Base-by-base conservation (phyloP, 2,888 invertebrate species). In the Dolichopus griseipennis region DNA sequence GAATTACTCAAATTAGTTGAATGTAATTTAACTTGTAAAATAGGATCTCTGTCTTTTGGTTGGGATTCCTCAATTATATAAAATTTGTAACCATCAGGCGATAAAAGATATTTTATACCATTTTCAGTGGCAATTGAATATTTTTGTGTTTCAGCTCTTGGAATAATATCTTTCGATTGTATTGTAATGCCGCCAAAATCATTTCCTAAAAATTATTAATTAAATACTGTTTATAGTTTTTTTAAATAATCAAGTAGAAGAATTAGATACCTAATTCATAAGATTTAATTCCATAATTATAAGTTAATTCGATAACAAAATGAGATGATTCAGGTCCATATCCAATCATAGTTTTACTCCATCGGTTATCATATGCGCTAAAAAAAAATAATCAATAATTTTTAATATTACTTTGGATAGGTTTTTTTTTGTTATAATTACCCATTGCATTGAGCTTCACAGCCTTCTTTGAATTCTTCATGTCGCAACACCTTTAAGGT, bases 281-380 rank as follows among this genome's bases (percentile, higher is more conserved):
- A 66, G 86, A 84, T 71, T 90, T 89, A 27, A 98, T 87, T 27
- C 95, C 95, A 79, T 99, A 99, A 80, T 99, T 99, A 81, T 98
- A 99, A 15, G 98, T 98, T 64, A 99, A 84, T 79, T 99, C 98
- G 27, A 97, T 85, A 1, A 95, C 98, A 83, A 98, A 99, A 82
- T 98, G 93, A 67, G 87, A 85, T 75, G 95, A 92, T 83, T 99
- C 99, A 0, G 93, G 89, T 0, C 98, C 98, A 82, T 97, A 99
- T 1, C 98, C 99, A 65, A 98, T 87, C 98, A 99, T 99, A 0
- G 98, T 97, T 83, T 99, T 99, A 78, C 97, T 97, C 99, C 99
- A 99, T 74, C 93, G 90, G 75, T 95, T 96, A 75, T 93, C 94
- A 77, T 97, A 98, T 0, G 97, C 97, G n/a, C 97, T 96, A 78